Conservation (phyloP, 2,888 invertebrate species). For the Tuta absoluta region DNA sequence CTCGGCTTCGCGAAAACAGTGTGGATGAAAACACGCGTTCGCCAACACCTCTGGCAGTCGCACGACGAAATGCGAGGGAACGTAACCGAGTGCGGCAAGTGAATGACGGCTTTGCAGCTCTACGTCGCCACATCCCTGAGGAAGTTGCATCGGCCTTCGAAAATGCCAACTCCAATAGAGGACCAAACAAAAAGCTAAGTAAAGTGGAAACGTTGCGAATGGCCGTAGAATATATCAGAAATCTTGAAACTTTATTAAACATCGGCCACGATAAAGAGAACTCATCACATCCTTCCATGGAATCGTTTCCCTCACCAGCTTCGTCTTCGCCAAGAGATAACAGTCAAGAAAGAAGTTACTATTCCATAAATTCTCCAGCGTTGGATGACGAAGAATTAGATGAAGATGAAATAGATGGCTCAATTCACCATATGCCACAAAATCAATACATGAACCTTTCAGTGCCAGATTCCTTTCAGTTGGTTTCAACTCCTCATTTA, state of each 20-base stretch:
- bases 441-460: constrained; percentile 83
- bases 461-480: constrained; percentile 83
- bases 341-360: constrained; percentile 77
- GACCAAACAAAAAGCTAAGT: constrained; percentile 88
- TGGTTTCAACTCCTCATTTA: constrained; percentile 79
- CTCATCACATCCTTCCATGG: constrained; percentile 62
- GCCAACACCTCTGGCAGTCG: constrained; percentile 90
- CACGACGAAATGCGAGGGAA: constrained; percentile 94
- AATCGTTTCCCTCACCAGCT: constrained; percentile 77
- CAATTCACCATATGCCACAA: constrained; percentile 72
- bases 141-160: constrained; percentile 88
- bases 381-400: constrained; percentile 73
- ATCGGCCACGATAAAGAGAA: constrained; percentile 83
- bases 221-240: constrained; percentile 94
- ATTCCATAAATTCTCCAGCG: constrained; percentile 69
- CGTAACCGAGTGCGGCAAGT: constrained; percentile 96
- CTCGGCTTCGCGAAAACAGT: constrained; percentile 67
- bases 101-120: constrained; percentile 93
- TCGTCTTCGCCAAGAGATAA: constrained; percentile 77
- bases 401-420: constrained; percentile 71
- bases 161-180: constrained; percentile 83
- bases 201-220: constrained; percentile 94
- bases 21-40: constrained; percentile 73
- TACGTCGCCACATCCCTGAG: constrained; percentile 92
- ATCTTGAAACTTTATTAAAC: constrained; percentile 87